These are phyloP conservation scores for Phaonia tiefii DNA, from an alignment of 2,888 invertebrate species.

Conservation along the genomic window DNA sequence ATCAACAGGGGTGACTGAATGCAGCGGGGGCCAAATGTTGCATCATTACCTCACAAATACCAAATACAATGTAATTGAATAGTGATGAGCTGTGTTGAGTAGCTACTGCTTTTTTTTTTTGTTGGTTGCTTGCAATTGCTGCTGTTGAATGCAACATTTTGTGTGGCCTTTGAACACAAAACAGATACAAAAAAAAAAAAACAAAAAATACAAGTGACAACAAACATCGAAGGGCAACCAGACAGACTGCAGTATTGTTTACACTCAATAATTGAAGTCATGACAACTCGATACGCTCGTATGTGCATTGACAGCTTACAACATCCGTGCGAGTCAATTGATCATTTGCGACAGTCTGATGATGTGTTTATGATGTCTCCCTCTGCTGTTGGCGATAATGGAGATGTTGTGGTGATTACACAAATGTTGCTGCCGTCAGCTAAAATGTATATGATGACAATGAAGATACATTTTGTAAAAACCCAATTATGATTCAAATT, in stretches of 20 bases:
- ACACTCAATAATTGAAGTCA: slow-evolving; percentile 36
- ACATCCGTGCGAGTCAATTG: background rate
- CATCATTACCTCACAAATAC: slow-evolving; percentile 1
- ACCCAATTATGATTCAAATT: no score
- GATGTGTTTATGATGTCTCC: background rate
- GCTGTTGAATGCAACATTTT: no score
- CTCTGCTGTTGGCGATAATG: background rate
- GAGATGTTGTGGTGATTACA: slow-evolving; percentile 6
- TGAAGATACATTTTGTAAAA: background rate
- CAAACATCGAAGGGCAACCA: background rate
- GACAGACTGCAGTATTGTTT: slow-evolving; percentile 21
- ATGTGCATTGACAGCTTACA: background rate
- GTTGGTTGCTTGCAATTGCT: background rate
- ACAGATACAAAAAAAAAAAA: background rate
- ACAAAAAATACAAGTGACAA: background rate
- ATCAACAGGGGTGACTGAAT: no score
- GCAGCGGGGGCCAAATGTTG: slow-evolving; percentile 13
- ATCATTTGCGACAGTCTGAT: background rate
- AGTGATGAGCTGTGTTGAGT: slow-evolving; percentile 21
- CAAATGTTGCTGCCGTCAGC: background rate
- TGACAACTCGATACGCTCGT: background rate
- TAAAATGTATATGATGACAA: slow-evolving; percentile 7
- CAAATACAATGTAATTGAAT: slow-evolving; percentile 36
- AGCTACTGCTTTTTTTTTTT: background rate
- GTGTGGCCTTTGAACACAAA: no score